Conservation (phyloP, 2,113 vertebrate genomes). For the Pseudorasbora parva region DNA sequence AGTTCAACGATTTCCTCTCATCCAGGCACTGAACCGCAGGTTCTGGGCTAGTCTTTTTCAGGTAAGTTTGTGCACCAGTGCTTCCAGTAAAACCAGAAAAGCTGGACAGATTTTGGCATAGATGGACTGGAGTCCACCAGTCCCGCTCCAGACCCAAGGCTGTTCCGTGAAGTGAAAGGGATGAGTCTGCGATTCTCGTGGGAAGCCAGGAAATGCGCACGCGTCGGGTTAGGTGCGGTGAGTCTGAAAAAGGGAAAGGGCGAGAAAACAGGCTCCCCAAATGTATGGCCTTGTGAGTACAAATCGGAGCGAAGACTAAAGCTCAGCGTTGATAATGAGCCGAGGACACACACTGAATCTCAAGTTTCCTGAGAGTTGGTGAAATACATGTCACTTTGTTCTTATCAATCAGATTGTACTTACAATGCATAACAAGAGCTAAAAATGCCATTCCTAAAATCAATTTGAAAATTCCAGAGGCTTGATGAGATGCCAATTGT, state of each 20-base stretch:
- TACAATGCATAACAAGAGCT: conserved; percentile 29
- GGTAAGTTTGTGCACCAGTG: conserved; percentile 33
- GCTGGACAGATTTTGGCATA: conserved; percentile 47
- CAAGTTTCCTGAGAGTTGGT: conserved; percentile 47
- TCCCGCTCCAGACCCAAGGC: conserved; percentile 43
- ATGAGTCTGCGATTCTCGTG: conserved; percentile 35
- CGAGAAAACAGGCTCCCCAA: background rate
- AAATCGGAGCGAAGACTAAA: conserved; percentile 18
- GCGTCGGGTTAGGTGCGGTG: background rate
- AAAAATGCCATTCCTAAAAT: conserved; percentile 23
- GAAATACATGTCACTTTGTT: conserved; percentile 34
- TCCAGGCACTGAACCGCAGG: conserved; percentile 42
- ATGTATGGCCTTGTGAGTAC: conserved; percentile 31
- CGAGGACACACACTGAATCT: conserved; percentile 24
- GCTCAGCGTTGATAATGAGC: conserved; percentile 18
- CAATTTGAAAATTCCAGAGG: conserved; percentile 6
- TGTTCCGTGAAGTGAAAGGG: conserved; percentile 46
- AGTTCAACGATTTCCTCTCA: conserved; percentile 27
- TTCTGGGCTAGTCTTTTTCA: conserved; percentile 34
- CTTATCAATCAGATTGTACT: conserved; percentile 37
- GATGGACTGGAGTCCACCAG: conserved; percentile 47
- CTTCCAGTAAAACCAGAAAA: conserved; percentile 28
- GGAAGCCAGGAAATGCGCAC: conserved; percentile 19
- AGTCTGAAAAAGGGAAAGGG: conserved; percentile 4
- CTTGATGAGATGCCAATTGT: background rate